Evolutionary conservation across 2,113 vertebrate species (phyloP).

Genomic region (Mastomys coucha): DNA sequence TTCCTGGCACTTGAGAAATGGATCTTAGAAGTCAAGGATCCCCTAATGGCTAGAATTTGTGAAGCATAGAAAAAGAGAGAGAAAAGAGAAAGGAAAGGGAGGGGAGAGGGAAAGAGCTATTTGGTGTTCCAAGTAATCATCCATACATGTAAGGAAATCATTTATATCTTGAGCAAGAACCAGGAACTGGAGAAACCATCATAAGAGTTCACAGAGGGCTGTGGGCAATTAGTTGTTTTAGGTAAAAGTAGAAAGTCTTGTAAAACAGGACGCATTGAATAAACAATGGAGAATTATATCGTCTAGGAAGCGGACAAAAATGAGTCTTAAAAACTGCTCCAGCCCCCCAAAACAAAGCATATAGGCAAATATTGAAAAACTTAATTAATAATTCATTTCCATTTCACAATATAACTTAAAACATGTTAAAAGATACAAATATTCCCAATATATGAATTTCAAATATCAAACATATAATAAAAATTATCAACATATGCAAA

Average conservation of each 20-base stretch:
- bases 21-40: background rate
- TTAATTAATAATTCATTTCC: conserved; percentile 27
- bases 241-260: background rate
- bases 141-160: background rate
- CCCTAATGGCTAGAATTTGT: background rate
- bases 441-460: background rate
- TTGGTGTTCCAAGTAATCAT: background rate
- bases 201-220: background rate
- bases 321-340: background rate
- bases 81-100: background rate
- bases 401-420: background rate
- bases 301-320: background rate
- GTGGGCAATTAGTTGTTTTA: background rate
- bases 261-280: background rate
- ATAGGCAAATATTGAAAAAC: background rate
- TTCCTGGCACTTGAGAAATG: background rate
- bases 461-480: background rate
- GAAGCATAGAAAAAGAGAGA: background rate
- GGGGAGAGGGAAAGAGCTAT: background rate
- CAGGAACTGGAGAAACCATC: background rate
- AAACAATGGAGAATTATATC: background rate
- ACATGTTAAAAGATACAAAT: conserved; percentile 17
- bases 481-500: background rate
- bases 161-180: background rate
- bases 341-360: background rate